Evolutionary conservation across 2,113 vertebrate species (phyloP).

Genomic region (Dolichallabes microphthalmus): DNA sequence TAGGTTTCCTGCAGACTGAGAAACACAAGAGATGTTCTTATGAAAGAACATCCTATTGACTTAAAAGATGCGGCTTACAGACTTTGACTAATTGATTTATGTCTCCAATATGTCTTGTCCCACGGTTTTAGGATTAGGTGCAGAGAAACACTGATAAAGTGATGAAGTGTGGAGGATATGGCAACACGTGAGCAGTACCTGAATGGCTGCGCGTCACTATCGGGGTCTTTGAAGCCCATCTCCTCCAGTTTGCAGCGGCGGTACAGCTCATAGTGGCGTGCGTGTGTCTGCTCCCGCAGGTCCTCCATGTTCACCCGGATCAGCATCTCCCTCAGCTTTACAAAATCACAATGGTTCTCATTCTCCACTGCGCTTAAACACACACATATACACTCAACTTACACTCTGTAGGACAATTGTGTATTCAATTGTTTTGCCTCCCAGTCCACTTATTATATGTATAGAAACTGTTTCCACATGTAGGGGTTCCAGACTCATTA

Average conservation of each 20-base stretch:
- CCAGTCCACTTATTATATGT: background rate
- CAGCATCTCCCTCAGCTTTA: slow-evolving; percentile 94
- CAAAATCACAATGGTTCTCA: slow-evolving; percentile 95
- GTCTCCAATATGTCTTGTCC: slow-evolving; percentile 40
- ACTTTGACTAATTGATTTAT: background rate
- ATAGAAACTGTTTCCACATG: background rate
- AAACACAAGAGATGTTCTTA: background rate
- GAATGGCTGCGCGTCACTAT: slow-evolving; percentile 88
- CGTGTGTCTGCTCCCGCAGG: slow-evolving; percentile 91
- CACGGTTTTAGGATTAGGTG: slow-evolving; percentile 24
- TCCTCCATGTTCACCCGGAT: slow-evolving; percentile 96
- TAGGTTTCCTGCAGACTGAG: slow-evolving; percentile 53
- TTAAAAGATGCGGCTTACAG: background rate
- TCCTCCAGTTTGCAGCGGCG: slow-evolving; percentile 92
- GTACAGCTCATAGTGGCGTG: slow-evolving; percentile 94
- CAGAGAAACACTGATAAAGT: background rate
- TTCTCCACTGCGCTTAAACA: slow-evolving; percentile 82
- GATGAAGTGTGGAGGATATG: background rate
- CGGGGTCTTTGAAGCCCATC: slow-evolving; percentile 95
- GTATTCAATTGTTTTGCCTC: background rate
- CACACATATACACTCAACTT: slow-evolving; percentile 32
- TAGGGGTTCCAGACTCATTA: background rate
- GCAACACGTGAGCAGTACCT: slow-evolving; percentile 70
- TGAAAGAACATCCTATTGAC: background rate
- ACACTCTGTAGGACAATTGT: background rate